Conservation (phyloP, 2,113 vertebrate genomes). For the Malurus cyaneus region DNA sequence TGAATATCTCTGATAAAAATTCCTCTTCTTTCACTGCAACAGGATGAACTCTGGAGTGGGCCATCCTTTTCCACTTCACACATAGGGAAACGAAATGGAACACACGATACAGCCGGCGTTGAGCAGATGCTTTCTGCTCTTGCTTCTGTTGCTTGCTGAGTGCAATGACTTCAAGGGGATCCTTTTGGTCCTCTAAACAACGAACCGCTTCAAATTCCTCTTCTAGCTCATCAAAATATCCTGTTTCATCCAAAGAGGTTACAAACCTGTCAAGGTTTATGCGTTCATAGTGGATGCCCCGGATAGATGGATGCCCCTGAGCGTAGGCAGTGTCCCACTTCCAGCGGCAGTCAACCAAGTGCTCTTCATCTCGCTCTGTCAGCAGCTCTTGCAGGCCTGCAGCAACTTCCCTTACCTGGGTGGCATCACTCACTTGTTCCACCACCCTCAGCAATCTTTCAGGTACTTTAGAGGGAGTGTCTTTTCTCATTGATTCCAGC, state of each 20-base stretch:
- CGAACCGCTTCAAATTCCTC: constrained; percentile 41
- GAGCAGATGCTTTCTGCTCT: constrained; percentile 62
- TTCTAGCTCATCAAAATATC: constrained; percentile 16
- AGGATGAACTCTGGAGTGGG: neutral
- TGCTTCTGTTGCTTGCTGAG: constrained; percentile 70
- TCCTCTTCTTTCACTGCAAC: constrained; percentile 23
- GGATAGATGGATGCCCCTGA: constrained; percentile 43
- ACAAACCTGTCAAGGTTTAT: constrained; percentile 65
- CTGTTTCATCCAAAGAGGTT: neutral
- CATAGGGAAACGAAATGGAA: constrained; percentile 61
- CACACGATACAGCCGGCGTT: constrained; percentile 31
- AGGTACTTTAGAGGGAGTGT: constrained; percentile 61
- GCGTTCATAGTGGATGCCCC: constrained; percentile 70
- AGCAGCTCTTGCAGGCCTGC: constrained; percentile 72
- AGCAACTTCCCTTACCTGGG: constrained; percentile 46
- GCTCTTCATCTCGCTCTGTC: constrained; percentile 69
- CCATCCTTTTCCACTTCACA: constrained; percentile 68
- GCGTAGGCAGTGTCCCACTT: constrained; percentile 65
- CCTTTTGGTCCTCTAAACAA: constrained; percentile 68
- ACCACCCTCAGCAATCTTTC: constrained; percentile 61
- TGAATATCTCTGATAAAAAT: constrained; percentile 66
- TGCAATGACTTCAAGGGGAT: constrained; percentile 67
- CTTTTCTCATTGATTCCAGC: constrained; percentile 29
- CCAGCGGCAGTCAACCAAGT: constrained; percentile 77
- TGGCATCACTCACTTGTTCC: constrained; percentile 3